These are phyloP conservation scores for Lophotis ruficrista DNA, from an alignment of 2,113 vertebrate genomes.

Conservation along the genomic window DNA sequence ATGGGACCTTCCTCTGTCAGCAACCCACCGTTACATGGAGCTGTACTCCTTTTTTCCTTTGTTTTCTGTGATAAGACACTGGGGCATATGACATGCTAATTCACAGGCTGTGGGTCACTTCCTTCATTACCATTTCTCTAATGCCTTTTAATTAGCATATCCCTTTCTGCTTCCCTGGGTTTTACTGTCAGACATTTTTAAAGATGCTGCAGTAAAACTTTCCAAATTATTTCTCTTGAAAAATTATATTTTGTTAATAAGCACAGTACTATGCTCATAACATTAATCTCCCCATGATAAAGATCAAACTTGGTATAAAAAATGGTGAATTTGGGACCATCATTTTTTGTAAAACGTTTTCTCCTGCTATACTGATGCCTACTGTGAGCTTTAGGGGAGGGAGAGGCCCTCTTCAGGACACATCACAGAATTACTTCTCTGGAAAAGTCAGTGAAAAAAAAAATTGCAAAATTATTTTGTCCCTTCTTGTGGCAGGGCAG, in stretches of 20 bases:
- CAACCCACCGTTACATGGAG: not conserved
- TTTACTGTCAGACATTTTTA: not conserved
- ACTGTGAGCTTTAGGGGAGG: not conserved
- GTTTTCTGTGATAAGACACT: not conserved
- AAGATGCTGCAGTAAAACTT: not conserved
- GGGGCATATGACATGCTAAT: not conserved
- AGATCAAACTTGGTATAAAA: not conserved
- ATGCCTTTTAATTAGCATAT: not conserved
- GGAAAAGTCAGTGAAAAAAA: not conserved
- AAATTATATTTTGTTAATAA: not conserved
- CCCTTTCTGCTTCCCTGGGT: not conserved
- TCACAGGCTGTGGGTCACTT: not conserved
- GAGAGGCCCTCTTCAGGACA: not conserved
- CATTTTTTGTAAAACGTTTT: not conserved
- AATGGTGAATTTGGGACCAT: not conserved
- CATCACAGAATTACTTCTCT: not conserved
- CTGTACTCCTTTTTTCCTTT: not conserved
- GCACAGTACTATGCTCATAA: not conserved
- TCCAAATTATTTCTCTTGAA: not conserved
- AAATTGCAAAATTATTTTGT: not conserved
- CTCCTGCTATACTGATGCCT: not conserved
- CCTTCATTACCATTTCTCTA: not conserved
- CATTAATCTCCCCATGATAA: not conserved
- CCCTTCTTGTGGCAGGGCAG: rapidly evolving
- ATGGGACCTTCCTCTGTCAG: not conserved